Evolutionary conservation across 1,140 invertebrate species (phyloP), one percentile per base, ranked within the genome.

Genomic region (Heliothis subflexa): DNA sequence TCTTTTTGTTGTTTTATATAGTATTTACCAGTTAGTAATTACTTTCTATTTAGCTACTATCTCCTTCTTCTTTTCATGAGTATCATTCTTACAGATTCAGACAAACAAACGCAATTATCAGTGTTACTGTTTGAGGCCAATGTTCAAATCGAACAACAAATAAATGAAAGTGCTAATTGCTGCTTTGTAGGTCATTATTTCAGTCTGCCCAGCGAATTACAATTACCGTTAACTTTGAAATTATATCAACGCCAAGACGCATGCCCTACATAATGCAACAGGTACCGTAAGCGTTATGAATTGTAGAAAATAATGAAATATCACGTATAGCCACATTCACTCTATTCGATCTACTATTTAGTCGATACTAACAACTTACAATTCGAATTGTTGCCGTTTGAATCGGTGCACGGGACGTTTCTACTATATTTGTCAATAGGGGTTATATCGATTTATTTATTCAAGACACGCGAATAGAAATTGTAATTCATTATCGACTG

Each of bases 191-290:
- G 28, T 45, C 33, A 40, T 66, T 16, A n/a, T n/a, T 9, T 66
- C 18, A 66, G 11, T 18, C 12, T 66, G 40, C 16, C 12, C 47
- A 47, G 62, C 62, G 62, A 66, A 66, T 66, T 47, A 49, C 18
- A 47, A 13, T 12, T 40, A 47, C 40, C 40, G 62, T 45, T 66
- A 66, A 18, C 14, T 66, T 47, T 21, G 13, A 10, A 47, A 40
- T n/a, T 18, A 21, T 66, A 21, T 47, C 62, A 66, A 40, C 40
- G 40, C 40, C 62, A 16, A 66, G 45, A 66, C 40, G 62, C 62
- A 66, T 66, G 62, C 62, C 62, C 62, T 66, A 66, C 16, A 66
- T 66, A 47, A 18, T 40, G 40, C 16, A 47, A 66, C 62, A 66
- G 62, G 62, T 66, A 47, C 62, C 16, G n/a, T 47, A 66, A 40